Evolutionary conservation across 2,113 vertebrate species (phyloP).

Genomic region (Silurus meridionalis): DNA sequence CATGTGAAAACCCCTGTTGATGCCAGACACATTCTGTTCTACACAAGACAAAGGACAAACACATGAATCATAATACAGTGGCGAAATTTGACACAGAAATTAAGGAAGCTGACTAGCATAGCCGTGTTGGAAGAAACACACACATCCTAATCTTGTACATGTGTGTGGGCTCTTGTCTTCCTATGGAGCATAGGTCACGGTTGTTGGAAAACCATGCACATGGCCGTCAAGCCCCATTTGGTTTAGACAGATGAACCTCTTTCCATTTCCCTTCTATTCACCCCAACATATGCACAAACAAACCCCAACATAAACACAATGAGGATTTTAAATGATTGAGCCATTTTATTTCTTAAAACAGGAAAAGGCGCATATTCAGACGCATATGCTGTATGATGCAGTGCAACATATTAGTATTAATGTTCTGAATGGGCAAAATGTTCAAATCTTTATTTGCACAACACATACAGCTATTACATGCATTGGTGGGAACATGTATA

Average conservation of each 20-base stretch:
- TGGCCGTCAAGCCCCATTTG: conserved; percentile 44
- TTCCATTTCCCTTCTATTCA: conserved; percentile 12
- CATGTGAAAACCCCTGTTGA: conserved; percentile 34
- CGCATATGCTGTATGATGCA: background rate
- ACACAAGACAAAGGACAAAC: conserved; percentile 21
- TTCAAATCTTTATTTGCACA: background rate
- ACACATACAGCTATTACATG: background rate
- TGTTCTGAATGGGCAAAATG: background rate
- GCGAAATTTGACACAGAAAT: conserved; percentile 41
- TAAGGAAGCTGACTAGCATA: conserved; percentile 31
- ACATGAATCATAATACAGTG: conserved; percentile 2
- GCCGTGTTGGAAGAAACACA: conserved; percentile 37
- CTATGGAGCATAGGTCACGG: conserved; percentile 3
- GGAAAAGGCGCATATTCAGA: background rate
- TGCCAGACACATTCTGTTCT: conserved; percentile 29
- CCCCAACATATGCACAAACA: conserved; percentile 15
- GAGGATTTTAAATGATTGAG: background rate
- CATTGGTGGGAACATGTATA: background rate
- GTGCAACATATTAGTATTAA: background rate
- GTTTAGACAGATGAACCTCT: conserved; percentile 43
- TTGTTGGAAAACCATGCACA: conserved; percentile 41
- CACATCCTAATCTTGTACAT: conserved; percentile 39
- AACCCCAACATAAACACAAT: conserved; percentile 13
- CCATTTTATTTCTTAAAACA: background rate
- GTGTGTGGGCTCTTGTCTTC: conserved; percentile 43